Evolutionary conservation across 2,888 invertebrate species (phyloP).

Genomic region (Tricholauxania praeusta): DNA sequence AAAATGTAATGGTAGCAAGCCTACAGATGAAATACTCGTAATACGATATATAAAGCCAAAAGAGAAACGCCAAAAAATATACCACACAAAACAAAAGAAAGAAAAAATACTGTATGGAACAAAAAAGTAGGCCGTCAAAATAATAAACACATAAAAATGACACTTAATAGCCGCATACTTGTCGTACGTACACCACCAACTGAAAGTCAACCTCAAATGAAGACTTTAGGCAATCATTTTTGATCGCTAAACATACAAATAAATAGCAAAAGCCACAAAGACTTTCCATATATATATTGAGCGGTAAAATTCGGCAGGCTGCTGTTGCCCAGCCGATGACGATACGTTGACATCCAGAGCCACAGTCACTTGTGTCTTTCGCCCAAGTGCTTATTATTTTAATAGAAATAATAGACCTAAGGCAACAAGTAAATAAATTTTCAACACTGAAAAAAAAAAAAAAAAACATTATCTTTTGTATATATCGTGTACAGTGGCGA

Average conservation of each 20-base stretch:
- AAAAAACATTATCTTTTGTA: too few species aligned
- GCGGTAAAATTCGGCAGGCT: too few species aligned
- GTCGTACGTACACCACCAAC: not conserved
- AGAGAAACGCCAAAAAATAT: not conserved
- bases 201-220: constrained; percentile 28
- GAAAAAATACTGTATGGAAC: too few species aligned
- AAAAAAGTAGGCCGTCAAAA: too few species aligned
- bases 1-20: constrained; percentile 13
- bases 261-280: not conserved
- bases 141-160: too few species aligned
- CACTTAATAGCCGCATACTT: too few species aligned
- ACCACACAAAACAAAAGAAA: not conserved
- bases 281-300: too few species aligned
- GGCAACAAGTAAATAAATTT: constrained; percentile 42
- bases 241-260: constrained; percentile 33
- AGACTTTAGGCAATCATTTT: constrained; percentile 23
- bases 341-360: not conserved
- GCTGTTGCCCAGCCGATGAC: too few species aligned
- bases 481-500: too few species aligned
- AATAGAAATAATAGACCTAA: constrained; percentile 37
- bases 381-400: constrained; percentile 33
- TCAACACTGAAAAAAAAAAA: constrained; percentile 21
- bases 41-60: not conserved
- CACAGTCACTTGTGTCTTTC: constrained; percentile 1
- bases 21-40: too few species aligned